Evolutionary conservation across 1,140 invertebrate genomes (phyloP), one percentile per base, ranked within the genome.

Genomic region (Halyomorpha halys): DNA sequence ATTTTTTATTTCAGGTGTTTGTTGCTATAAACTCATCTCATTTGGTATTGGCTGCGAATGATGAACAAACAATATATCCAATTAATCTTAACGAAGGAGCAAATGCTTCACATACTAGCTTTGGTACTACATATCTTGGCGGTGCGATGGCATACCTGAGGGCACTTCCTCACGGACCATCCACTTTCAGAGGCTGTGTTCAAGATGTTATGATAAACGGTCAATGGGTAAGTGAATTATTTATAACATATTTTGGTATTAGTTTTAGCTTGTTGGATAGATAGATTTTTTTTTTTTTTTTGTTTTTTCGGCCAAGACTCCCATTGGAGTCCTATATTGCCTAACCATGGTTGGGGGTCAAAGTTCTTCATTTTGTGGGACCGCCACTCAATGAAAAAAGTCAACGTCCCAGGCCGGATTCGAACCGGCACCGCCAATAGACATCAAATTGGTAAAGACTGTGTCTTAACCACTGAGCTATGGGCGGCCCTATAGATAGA

Each of bases 181-280:
- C 85, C 27, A 86, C 81, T 67, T 91, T 92, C 73, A 85, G 93
- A 18, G 94, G 94, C 3, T 97, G 94, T 74, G 86, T 93, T 73
- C 87, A 94, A 74, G 93, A 97, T 73, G 84, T 95, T 11, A 80
- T 85, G 25, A 85, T 96, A 27, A 94, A 95, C 74, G 84, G 83
- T 5, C 82, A 87, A 73, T 89, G 87, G 83, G 82, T 90, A 64
- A 61, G 67, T 69, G 49, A 44, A 39, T 39, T 39, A 39, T 8
- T 21, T 53, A 3, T 53, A 21, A 53, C 49, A 8, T 53, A 53
- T 25, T 8, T 9, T 49, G 47, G 3, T 30, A 30, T 8, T 30
- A 30, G 27, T 4, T 30, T 49, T 49, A 49, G 19, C 16, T 21
- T 49, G 11, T 18, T 49, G n/a, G n/a, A n/a, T n/a, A n/a, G n/a